Evolutionary conservation across 2,797 vertebrate genomes (phyloP).

Genomic region (Setipinna tenuifilis): DNA sequence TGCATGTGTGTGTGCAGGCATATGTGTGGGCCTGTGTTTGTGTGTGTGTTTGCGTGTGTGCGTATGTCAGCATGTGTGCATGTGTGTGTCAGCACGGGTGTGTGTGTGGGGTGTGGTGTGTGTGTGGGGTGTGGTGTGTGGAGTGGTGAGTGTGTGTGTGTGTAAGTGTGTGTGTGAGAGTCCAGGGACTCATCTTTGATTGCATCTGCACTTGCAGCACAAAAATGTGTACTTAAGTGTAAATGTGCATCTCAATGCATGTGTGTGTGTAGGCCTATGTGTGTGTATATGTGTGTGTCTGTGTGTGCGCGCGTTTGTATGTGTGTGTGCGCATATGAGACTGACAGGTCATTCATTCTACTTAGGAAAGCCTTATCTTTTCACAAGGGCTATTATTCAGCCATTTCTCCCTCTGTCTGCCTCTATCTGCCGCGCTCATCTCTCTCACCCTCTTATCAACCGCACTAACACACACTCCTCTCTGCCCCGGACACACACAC

Average conservation of each 20-base stretch:
- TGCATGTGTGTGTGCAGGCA: neutral
- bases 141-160: neutral
- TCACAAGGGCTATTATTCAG: constrained; percentile 12
- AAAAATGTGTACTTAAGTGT: neutral
- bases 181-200: neutral
- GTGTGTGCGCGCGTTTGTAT: constrained; percentile 24
- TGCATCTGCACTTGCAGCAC: neutral
- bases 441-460: neutral
- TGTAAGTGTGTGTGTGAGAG: neutral
- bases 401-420: constrained; percentile 9
- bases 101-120: neutral
- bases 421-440: neutral
- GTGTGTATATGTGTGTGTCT: neutral
- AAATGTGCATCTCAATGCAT: neutral
- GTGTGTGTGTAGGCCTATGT: neutral
- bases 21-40: neutral
- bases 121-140: neutral
- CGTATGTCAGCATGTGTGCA: neutral
- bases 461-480: neutral
- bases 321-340: neutral
- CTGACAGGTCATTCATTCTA: constrained; percentile 20
- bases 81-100: neutral
- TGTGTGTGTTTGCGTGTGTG: neutral
- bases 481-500: neutral
- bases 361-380: constrained; percentile 14